Percentiles rank a stretch among this genome's conserved stretches.
Evolutionary conservation across 2,888 invertebrate genomes (phyloP).

Genomic region (Axea sp.): DNA sequence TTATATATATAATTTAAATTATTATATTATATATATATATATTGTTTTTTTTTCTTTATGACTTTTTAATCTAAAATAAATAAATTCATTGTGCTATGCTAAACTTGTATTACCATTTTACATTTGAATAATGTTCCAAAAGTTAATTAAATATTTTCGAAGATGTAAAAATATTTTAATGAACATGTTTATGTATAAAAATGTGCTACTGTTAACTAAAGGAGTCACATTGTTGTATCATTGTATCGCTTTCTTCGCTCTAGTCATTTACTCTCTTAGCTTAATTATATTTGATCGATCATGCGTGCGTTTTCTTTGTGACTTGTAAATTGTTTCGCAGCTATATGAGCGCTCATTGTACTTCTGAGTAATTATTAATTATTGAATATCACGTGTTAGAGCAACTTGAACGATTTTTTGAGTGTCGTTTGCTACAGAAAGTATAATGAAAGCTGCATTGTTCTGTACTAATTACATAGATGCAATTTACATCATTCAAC

Average conservation of each 20-base stretch:
- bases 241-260: slow-evolving; percentile 40
- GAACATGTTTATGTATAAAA: not conserved
- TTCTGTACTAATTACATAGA: slow-evolving; percentile 21
- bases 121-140: no score
- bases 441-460: slow-evolving; percentile 29
- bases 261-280: slow-evolving; percentile 31
- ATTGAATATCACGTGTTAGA: slow-evolving; percentile 30
- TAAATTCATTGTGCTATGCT: no score
- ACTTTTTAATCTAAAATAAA: no score
- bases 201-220: not conserved
- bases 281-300: slow-evolving; percentile 45
- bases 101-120: no score
- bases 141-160: no score
- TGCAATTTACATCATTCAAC: slow-evolving; percentile 32
- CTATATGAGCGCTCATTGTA: slow-evolving; percentile 24
- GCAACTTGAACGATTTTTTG: slow-evolving; percentile 27
- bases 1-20: no score
- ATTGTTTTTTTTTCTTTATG: no score
- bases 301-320: slow-evolving; percentile 54
- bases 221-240: slow-evolving; percentile 2
- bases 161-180: not conserved
- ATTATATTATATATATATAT: no score
- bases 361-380: slow-evolving; percentile 49
- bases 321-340: slow-evolving; percentile 47
- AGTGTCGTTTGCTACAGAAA: slow-evolving; percentile 3